phyloP scores from a whole-genome alignment of 2,797 vertebrate genomes.

The Pagetopsis macropterus region DNA sequence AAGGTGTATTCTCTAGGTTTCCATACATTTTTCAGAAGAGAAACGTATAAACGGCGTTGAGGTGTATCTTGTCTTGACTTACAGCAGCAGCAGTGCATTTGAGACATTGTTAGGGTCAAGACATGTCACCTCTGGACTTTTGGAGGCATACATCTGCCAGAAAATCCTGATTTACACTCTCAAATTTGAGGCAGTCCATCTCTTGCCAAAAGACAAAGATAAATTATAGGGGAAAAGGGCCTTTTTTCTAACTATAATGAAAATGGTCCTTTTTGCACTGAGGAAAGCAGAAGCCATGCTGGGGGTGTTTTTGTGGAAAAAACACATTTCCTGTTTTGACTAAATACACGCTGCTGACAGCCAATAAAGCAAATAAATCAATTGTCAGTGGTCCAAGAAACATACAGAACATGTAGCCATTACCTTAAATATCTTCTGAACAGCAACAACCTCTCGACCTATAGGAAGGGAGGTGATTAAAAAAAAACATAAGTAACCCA shows the following conservation, averaged over 20 bases:
- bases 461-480: too few species aligned
- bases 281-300: not conserved
- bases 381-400: not conserved
- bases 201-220: not conserved
- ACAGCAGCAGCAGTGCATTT: not conserved
- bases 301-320: not conserved
- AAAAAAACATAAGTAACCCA: not conserved
- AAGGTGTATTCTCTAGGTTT: not conserved
- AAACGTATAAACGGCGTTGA: too few species aligned
- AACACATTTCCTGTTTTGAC: too few species aligned
- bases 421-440: not conserved
- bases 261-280: not conserved
- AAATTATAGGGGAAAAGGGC: not conserved
- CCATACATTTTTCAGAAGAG: too few species aligned
- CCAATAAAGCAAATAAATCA: not conserved
- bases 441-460: not conserved
- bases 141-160: not conserved
- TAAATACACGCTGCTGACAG: not conserved
- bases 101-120: not conserved
- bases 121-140: not conserved
- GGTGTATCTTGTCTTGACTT: too few species aligned
- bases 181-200: not conserved
- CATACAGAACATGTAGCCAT: not conserved
- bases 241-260: not conserved
- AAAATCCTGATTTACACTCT: not conserved